These are phyloP conservation scores for Scolopax mira DNA, from an alignment of 2,113 vertebrate species.

Conservation along the genomic window DNA sequence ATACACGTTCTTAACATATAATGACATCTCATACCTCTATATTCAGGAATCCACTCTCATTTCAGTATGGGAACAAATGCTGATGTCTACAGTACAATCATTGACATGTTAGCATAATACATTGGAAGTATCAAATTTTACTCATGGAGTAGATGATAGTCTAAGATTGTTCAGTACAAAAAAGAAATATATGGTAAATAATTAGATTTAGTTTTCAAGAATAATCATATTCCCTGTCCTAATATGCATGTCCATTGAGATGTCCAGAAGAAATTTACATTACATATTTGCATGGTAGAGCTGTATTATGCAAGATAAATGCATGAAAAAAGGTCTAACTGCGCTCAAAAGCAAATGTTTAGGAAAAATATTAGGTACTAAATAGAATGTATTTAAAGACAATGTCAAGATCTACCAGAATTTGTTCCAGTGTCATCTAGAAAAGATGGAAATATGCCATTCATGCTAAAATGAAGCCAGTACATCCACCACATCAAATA, in stretches of 20 bases:
- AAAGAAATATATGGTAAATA: neutral
- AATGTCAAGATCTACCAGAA: neutral
- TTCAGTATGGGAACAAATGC: neutral
- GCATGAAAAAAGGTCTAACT: neutral
- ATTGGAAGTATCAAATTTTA: neutral
- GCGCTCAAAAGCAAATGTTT: neutral
- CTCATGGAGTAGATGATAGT: neutral
- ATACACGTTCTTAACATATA: neutral
- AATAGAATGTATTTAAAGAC: neutral
- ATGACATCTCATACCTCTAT: neutral
- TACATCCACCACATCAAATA: neutral
- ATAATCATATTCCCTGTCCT: neutral
- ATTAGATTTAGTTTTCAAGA: neutral
- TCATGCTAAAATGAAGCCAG: neutral
- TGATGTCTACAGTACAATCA: neutral
- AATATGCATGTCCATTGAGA: neutral
- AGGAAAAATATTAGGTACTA: neutral
- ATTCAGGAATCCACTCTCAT: neutral
- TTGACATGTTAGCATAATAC: neutral
- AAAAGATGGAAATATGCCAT: neutral
- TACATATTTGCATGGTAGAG: neutral
- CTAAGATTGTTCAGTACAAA: neutral
- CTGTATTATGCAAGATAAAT: neutral
- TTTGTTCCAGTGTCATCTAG: neutral
- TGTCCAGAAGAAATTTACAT: neutral